Evolutionary conservation across 2,888 invertebrate species (phyloP).

Genomic region (Caenorhabditis sp.): DNA sequence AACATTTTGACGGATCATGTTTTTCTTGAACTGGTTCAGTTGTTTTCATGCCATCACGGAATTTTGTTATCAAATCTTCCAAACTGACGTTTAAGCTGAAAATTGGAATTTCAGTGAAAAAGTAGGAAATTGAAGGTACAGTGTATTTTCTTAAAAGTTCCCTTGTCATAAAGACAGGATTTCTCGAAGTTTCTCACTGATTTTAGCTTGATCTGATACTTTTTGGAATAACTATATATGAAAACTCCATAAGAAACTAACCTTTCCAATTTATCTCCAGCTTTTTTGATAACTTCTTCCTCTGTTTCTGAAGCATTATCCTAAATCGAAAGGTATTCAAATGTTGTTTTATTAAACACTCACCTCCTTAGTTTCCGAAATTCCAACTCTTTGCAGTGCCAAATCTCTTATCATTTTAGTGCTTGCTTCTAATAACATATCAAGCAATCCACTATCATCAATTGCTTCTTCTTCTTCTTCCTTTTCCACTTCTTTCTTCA

Average conservation of each 20-base stretch:
- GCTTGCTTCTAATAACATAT: slow-evolving; percentile 12
- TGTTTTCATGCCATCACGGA: background rate
- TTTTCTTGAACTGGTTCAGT: background rate
- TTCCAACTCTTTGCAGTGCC: slow-evolving; percentile 6
- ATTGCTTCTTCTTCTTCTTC: slow-evolving; percentile 3
- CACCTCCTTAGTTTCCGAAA: background rate
- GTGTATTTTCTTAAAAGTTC: too few species aligned
- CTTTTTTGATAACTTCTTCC: background rate
- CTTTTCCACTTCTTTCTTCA: background rate
- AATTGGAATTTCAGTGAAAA: too few species aligned
- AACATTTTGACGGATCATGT: slow-evolving; percentile 19
- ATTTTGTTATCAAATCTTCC: background rate
- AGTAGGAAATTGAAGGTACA: too few species aligned
- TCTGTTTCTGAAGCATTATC: background rate
- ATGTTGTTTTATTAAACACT: background rate
- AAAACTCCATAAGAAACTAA: background rate
- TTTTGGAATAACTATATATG: too few species aligned
- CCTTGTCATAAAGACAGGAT: too few species aligned
- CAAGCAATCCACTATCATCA: slow-evolving; percentile 9
- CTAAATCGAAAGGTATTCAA: background rate
- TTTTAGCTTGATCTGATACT: too few species aligned
- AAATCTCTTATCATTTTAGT: slow-evolving; percentile 6
- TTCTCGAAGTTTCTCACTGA: too few species aligned
- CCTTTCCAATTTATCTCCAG: background rate
- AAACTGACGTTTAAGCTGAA: too few species aligned